Evolutionary conservation across 2,888 invertebrate genomes (phyloP).

Genomic region (Rhingia campestris): DNA sequence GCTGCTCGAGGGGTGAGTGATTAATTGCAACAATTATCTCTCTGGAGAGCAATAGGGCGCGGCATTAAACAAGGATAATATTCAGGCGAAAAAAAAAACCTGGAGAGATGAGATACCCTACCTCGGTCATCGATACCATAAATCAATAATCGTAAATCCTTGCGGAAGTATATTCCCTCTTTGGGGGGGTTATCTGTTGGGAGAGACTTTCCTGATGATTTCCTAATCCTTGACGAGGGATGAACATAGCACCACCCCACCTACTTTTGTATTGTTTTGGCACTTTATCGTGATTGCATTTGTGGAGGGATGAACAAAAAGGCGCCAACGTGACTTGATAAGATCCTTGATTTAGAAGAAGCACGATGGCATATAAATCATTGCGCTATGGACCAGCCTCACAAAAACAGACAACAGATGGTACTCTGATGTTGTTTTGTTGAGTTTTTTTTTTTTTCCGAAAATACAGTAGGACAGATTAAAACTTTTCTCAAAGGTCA

Average conservation of each 20-base stretch:
- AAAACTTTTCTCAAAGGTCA: slow-evolving; percentile 30
- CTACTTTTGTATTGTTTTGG: slow-evolving; percentile 23
- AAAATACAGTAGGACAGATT: slow-evolving; percentile 13
- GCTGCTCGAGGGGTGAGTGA: slow-evolving; percentile 38
- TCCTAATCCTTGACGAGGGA: slow-evolving; percentile 30
- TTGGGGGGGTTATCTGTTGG: not conserved
- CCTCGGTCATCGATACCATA: slow-evolving; percentile 53
- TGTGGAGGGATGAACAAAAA: slow-evolving; percentile 26
- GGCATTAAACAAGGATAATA: slow-evolving; percentile 51
- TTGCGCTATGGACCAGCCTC: slow-evolving; percentile 40
- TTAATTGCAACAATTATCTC: slow-evolving; percentile 68
- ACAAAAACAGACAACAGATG: slow-evolving; percentile 44
- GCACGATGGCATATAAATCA: slow-evolving; percentile 62
- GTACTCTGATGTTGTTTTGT: slow-evolving; percentile 15
- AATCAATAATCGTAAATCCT: slow-evolving; percentile 68
- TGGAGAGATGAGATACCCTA: slow-evolving; percentile 2
- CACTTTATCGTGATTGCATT: slow-evolving; percentile 61
- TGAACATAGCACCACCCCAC: not conserved
- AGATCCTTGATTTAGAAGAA: slow-evolving; percentile 50
- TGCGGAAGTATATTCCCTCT: slow-evolving; percentile 40
- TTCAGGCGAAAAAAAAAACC: slow-evolving; percentile 12
- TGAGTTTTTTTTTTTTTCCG: slow-evolving; percentile 2
- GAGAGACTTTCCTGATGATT: slow-evolving; percentile 41
- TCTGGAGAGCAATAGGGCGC: slow-evolving; percentile 19
- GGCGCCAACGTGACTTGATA: slow-evolving; percentile 68